phyloP scores from a whole-genome alignment of 2,113 vertebrate genomes.

The Todiramphus chloris region DNA sequence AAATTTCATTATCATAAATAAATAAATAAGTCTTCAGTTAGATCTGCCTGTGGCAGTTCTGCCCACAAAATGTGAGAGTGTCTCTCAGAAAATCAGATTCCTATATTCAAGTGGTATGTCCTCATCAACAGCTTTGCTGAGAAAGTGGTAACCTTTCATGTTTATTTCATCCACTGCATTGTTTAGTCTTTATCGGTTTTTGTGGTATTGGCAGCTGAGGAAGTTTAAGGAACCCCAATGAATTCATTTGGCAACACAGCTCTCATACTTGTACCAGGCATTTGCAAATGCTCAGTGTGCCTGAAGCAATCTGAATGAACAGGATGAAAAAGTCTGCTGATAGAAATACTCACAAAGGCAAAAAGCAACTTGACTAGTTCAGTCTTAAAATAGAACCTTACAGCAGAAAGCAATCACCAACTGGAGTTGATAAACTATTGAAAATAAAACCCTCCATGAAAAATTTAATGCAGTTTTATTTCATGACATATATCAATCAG shows the following conservation, averaged over 20 bases:
- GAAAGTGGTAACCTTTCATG: neutral
- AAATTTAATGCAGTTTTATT: neutral
- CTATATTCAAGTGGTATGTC: neutral
- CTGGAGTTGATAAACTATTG: neutral
- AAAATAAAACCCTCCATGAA: neutral
- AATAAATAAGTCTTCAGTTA: neutral
- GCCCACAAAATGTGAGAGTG: neutral
- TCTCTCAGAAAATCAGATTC: conserved; percentile 31
- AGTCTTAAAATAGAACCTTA: neutral
- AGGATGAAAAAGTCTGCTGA: neutral
- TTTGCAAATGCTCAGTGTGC: neutral
- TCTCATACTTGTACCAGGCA: neutral
- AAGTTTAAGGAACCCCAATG: neutral
- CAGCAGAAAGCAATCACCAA: neutral
- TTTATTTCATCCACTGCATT: neutral
- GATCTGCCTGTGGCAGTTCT: neutral
- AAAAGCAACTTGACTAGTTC: neutral
- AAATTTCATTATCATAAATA: neutral
- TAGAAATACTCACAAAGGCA: conserved; percentile 7
- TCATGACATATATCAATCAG: neutral
- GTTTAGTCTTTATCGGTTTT: neutral
- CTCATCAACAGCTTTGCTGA: neutral
- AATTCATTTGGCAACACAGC: neutral
- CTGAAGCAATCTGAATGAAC: conserved; percentile 1
- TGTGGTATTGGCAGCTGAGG: neutral